These are phyloP conservation scores for Drosophila punjabiensis DNA, from an alignment of 1,140 invertebrate species.

Conservation along the genomic window DNA sequence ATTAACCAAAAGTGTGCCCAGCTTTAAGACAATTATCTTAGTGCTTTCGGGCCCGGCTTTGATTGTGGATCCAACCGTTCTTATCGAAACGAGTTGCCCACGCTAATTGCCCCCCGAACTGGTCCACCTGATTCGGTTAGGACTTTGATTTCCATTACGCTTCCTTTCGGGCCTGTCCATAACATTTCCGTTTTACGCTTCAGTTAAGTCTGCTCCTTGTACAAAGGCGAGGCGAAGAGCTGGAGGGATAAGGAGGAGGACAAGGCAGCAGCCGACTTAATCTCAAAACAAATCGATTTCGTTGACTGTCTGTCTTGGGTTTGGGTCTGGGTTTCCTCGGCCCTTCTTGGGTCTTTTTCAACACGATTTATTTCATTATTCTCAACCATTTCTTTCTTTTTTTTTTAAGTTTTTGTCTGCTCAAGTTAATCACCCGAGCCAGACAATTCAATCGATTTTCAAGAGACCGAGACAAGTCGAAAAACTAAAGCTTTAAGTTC, in stretches of 20 bases:
- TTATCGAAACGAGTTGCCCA: conserved; percentile 49
- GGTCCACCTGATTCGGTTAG: conserved; percentile 44
- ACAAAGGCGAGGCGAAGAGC: neutral
- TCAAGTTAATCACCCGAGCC: conserved; percentile 73
- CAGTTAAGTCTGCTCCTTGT: conserved; percentile 38
- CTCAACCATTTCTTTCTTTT: conserved; percentile 34
- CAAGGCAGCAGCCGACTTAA: conserved; percentile 74
- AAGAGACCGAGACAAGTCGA: conserved; percentile 20
- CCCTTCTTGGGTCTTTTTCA: conserved; percentile 62
- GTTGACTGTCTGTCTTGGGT: conserved; percentile 59
- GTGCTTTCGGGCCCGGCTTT: conserved; percentile 67
- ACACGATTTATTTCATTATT: conserved; percentile 84
- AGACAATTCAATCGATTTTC: conserved; percentile 81
- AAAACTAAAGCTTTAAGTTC: conserved; percentile 59
- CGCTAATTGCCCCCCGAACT: conserved; percentile 54
- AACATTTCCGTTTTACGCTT: conserved; percentile 78
- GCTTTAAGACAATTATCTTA: conserved; percentile 83
- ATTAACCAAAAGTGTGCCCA: conserved; percentile 32
- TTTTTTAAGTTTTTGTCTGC: conserved; percentile 51
- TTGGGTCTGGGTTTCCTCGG: conserved; percentile 8
- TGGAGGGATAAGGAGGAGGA: conserved; percentile 31
- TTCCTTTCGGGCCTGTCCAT: conserved; percentile 61
- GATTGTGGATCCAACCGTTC: conserved; percentile 52
- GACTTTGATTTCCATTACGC: conserved; percentile 79
- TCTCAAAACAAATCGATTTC: conserved; percentile 84